Conservation (phyloP, 2,113 vertebrate species). For the Poeciliopsis turrubarensis region DNA sequence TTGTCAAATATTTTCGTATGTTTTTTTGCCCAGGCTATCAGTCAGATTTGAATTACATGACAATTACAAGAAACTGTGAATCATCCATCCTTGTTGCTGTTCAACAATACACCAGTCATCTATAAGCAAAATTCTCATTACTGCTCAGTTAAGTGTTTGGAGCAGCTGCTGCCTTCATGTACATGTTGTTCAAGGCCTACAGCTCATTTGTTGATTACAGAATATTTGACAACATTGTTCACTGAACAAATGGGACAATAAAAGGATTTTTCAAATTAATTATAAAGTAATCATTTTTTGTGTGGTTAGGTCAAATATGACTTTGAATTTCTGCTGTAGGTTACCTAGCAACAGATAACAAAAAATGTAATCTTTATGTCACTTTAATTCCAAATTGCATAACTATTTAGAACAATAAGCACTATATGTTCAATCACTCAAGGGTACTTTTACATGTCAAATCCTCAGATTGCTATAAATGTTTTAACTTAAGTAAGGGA, state of each 20-base stretch:
- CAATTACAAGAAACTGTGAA: slow-evolving; percentile 11
- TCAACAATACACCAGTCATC: slow-evolving; percentile 43
- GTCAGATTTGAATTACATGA: slow-evolving; percentile 5
- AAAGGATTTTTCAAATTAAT: slow-evolving; percentile 35
- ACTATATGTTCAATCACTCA: no score
- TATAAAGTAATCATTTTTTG: slow-evolving; percentile 19
- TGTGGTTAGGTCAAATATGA: slow-evolving; percentile 13
- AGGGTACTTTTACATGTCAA: no score
- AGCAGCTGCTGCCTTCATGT: slow-evolving; percentile 23
- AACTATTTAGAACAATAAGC: no score
- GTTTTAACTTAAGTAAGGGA: no score
- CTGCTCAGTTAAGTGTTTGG: slow-evolving; percentile 61
- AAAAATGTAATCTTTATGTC: no score
- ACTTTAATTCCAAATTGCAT: no score
- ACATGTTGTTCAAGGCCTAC: slow-evolving; percentile 17
- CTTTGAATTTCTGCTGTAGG: background rate
- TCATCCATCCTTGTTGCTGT: slow-evolving; percentile 10
- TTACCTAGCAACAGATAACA: slow-evolving; percentile 24
- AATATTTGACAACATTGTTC: slow-evolving; percentile 19
- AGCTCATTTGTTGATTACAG: slow-evolving; percentile 14
- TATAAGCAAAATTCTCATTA: slow-evolving; percentile 56
- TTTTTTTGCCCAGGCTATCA: no score
- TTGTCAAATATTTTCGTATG: background rate
- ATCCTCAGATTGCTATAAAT: no score
- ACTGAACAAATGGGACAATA: slow-evolving; percentile 17